phyloP scores from a whole-genome alignment of 2,113 vertebrate genomes.

The Heterocephalus glaber region DNA sequence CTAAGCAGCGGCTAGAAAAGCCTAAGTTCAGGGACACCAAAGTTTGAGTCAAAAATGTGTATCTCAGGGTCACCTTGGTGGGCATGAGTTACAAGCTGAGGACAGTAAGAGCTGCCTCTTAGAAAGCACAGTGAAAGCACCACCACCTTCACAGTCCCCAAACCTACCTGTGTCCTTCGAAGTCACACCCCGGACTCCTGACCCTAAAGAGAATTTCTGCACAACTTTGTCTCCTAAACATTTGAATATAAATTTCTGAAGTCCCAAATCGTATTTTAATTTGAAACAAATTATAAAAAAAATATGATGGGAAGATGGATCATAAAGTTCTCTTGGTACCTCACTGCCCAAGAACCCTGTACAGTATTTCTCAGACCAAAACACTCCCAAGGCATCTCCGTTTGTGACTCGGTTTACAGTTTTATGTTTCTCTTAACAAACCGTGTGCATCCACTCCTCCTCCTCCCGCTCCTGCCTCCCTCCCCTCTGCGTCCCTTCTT shows the following conservation, averaged over 20 bases:
- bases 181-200: background rate
- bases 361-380: slow-evolving; percentile 44
- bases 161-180: background rate
- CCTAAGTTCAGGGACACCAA: background rate
- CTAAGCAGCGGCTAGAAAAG: slow-evolving; percentile 15
- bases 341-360: background rate
- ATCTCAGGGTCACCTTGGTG: background rate
- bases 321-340: slow-evolving; percentile 48
- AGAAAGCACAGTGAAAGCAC: slow-evolving; percentile 28
- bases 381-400: slow-evolving; percentile 53
- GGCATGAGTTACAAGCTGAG: background rate
- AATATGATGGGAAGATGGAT: background rate
- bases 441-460: slow-evolving; percentile 2
- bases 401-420: background rate
- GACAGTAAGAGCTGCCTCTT: background rate
- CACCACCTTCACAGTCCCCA: background rate
- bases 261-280: background rate
- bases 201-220: background rate
- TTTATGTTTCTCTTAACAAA: slow-evolving; percentile 62
- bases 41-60: slow-evolving; percentile 36
- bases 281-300: slow-evolving; percentile 38
- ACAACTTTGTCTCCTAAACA: slow-evolving; percentile 34
- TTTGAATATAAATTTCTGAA: slow-evolving; percentile 33
- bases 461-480: slow-evolving; percentile 40
- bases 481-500: background rate